Percentiles rank a stretch among this genome's conserved stretches.
Conservation (phyloP, 2,113 vertebrate genomes). For the Chaenocephalus aceratus region DNA sequence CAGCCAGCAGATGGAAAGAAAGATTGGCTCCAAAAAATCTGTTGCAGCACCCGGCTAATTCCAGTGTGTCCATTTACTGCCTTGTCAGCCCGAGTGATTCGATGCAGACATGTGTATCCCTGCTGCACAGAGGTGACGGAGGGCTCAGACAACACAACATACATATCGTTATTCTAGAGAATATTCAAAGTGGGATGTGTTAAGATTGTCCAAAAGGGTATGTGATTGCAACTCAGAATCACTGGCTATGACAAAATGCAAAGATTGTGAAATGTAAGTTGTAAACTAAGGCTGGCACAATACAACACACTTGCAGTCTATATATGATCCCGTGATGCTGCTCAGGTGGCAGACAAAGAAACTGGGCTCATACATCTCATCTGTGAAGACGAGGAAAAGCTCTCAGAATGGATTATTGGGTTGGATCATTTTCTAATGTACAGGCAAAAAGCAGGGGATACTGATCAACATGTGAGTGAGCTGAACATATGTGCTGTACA, state of each 20-base stretch:
- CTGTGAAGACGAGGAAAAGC: background rate
- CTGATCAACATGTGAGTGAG: background rate
- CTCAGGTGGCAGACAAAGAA: background rate
- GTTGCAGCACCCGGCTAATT: constrained; percentile 8
- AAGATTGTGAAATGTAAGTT: constrained; percentile 12
- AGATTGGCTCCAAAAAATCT: background rate
- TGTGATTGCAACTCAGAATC: background rate
- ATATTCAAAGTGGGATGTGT: background rate
- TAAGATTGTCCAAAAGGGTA: background rate
- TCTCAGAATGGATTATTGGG: background rate
- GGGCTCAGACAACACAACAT: background rate
- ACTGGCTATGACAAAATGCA: background rate
- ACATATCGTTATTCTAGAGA: background rate
- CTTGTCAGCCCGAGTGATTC: constrained; percentile 9
- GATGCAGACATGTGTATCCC: background rate
- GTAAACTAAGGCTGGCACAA: constrained; percentile 11
- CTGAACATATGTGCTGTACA: background rate
- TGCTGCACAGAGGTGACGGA: background rate
- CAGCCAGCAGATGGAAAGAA: background rate
- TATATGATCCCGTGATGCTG: background rate
- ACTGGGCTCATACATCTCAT: background rate
- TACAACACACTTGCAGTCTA: background rate
- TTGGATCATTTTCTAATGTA: background rate
- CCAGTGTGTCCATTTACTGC: constrained; percentile 15
- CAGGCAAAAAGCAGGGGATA: background rate